phyloP scores from a whole-genome alignment of 1,140 invertebrate genomes.

The Frieseomelitta varia region DNA sequence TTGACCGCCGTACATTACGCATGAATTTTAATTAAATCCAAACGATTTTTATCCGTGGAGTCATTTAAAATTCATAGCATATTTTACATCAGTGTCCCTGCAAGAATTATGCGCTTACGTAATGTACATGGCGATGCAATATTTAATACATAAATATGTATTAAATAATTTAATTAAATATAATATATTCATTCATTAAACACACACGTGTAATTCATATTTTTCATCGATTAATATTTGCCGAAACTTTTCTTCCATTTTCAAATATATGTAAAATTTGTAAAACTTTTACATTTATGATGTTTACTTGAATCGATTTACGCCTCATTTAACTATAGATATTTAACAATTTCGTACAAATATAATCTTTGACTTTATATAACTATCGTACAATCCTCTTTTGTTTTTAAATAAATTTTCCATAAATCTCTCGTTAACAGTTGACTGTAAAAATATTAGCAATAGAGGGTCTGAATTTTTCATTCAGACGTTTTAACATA shows the following conservation, averaged over 20 bases:
- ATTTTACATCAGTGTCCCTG: neutral
- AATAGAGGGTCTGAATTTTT: neutral
- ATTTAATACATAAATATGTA: neutral
- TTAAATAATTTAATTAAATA: neutral
- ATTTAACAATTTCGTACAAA: neutral
- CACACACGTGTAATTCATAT: neutral
- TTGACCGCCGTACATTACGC: neutral
- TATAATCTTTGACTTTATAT: neutral
- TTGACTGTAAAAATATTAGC: neutral
- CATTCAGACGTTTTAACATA: neutral
- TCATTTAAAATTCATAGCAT: neutral
- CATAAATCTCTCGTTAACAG: neutral
- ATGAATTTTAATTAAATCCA: conserved; percentile 11
- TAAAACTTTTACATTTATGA: neutral
- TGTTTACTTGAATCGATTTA: neutral
- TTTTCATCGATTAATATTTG: neutral
- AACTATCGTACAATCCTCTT: neutral
- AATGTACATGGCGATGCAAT: neutral
- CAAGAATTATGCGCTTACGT: neutral
- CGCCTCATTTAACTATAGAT: neutral
- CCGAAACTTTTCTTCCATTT: neutral
- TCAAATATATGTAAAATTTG: neutral
- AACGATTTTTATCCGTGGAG: neutral
- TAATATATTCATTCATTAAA: neutral
- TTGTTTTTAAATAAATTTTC: neutral